Evolutionary conservation across 2,888 invertebrate species (phyloP).

Genomic region (Crossocerus cetratus): DNA sequence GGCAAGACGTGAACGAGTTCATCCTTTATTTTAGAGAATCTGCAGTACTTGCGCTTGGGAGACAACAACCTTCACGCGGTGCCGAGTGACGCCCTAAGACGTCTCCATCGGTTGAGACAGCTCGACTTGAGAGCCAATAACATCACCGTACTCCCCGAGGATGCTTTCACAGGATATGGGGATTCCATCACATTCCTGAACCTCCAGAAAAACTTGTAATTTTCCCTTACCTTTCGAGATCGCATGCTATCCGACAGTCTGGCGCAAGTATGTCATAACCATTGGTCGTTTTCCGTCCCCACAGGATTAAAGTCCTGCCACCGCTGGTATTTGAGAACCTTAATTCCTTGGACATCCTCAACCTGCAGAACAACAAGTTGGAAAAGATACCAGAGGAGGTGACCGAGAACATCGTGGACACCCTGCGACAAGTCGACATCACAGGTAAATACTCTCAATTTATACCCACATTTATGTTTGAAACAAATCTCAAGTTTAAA

Average conservation of each 20-base stretch:
- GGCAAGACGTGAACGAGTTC: neutral
- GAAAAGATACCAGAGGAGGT: constrained; percentile 90
- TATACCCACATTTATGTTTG: too few relatives aligned
- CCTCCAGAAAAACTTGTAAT: constrained; percentile 94
- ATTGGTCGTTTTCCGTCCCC: constrained; percentile 41
- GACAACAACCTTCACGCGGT: constrained; percentile 92
- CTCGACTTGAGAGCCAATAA: constrained; percentile 93
- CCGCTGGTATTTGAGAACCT: constrained; percentile 92
- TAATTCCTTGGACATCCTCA: constrained; percentile 92
- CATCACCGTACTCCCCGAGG: constrained; percentile 89
- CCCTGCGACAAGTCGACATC: constrained; percentile 90
- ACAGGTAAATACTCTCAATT: constrained; percentile 82
- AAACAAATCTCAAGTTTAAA: too few relatives aligned
- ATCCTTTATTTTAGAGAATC: constrained; percentile 83
- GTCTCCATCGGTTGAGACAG: constrained; percentile 91
- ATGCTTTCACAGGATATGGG: constrained; percentile 92
- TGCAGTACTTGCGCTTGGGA: constrained; percentile 92
- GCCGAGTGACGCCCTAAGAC: constrained; percentile 89
- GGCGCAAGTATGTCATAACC: neutral
- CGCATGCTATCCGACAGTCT: neutral
- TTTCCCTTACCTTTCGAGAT: constrained; percentile 39
- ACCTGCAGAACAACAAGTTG: constrained; percentile 92
- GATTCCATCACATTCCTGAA: constrained; percentile 95
- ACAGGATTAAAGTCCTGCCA: constrained; percentile 88
- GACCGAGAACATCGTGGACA: constrained; percentile 92